These are phyloP conservation scores for Antheraea yamamai DNA, from an alignment of 2,888 invertebrate genomes.

Conservation along the genomic window DNA sequence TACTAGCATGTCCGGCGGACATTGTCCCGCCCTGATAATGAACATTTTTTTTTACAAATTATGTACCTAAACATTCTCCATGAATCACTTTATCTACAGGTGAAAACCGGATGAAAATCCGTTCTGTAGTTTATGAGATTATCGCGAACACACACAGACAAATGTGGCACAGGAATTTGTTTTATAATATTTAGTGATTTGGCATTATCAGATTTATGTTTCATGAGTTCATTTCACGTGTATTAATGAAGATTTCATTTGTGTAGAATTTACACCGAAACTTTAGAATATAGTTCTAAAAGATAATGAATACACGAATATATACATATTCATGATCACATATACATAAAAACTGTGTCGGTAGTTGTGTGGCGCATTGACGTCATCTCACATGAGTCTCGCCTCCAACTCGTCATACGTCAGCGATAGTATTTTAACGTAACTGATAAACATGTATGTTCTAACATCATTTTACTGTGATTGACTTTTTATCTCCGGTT, in stretches of 20 bases:
- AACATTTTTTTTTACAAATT: too few species aligned
- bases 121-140: too few species aligned
- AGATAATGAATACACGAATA: neutral
- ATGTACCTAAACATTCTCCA: too few species aligned
- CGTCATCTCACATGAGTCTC: conserved; percentile 21
- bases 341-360: neutral
- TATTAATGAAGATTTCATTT: neutral
- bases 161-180: too few species aligned
- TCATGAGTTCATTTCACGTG: neutral
- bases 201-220: neutral
- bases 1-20: too few species aligned
- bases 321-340: neutral
- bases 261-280: neutral
- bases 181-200: too few species aligned
- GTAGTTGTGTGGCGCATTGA: conserved; percentile 18
- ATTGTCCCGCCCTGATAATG: too few species aligned
- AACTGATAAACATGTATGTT: neutral
- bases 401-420: conserved; percentile 14
- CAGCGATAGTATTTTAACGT: conserved; percentile 9
- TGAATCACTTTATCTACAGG: too few species aligned
- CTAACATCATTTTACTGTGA: conserved; percentile 13
- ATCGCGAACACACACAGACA: too few species aligned
- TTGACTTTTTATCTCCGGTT: conserved; percentile 9
- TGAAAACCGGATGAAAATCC: too few species aligned
- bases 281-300: neutral